Conservation (phyloP, 2,797 vertebrate species). For the Tenualosa thibaudeaui region DNA sequence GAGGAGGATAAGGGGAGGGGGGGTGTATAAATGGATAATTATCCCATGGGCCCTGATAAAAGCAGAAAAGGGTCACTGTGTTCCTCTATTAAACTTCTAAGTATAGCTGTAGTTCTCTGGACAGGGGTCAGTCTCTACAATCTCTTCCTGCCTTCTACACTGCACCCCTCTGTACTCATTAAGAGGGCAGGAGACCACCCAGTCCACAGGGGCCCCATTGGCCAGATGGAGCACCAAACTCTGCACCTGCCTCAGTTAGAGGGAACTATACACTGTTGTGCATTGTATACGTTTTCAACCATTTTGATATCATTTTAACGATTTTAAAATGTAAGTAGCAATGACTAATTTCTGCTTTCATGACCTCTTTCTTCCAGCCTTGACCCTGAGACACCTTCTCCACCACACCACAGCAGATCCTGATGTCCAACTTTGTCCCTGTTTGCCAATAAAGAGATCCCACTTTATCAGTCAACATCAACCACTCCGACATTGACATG, state of each 20-base stretch:
- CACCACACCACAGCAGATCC: neutral
- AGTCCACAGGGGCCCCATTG: neutral
- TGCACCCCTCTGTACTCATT: neutral
- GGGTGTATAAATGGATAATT: slow-evolving; percentile 15
- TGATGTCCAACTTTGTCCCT: neutral
- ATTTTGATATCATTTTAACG: neutral
- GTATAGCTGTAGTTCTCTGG: slow-evolving; percentile 18
- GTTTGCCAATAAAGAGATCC: neutral
- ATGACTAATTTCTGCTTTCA: neutral
- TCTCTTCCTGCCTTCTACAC: neutral
- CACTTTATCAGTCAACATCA: neutral
- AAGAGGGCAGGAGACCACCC: neutral
- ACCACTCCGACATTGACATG: neutral
- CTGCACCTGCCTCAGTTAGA: neutral
- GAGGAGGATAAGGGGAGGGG: neutral
- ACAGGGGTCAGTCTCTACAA: slow-evolving; percentile 1
- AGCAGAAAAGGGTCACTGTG: slow-evolving; percentile 18
- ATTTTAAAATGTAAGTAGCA: neutral
- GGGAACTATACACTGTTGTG: neutral
- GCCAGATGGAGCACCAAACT: neutral
- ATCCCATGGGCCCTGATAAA: slow-evolving; percentile 16
- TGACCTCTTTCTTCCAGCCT: neutral
- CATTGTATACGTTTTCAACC: neutral
- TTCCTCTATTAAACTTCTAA: slow-evolving; percentile 21
- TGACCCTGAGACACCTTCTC: neutral